Evolutionary conservation across 2,113 vertebrate genomes (phyloP).

Genomic region (Sigmodon hispidus): DNA sequence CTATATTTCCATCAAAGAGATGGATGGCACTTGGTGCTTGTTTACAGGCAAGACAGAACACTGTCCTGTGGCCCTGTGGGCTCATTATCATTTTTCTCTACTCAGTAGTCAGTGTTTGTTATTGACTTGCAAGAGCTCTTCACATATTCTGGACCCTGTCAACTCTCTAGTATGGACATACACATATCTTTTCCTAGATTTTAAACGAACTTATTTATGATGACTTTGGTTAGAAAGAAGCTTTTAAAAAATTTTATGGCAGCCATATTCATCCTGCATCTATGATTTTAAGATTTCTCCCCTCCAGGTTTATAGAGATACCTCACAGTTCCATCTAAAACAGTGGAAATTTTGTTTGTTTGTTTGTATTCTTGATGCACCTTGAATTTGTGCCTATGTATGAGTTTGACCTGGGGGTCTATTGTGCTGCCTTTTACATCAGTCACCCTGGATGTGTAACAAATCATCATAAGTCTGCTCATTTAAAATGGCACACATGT

Average conservation of each 20-base stretch:
- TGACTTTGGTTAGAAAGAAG: not conserved
- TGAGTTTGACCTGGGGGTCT: not conserved
- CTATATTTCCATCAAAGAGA: not conserved
- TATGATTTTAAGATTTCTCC: not conserved
- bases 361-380: not conserved
- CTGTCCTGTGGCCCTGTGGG: not conserved
- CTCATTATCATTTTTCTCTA: not conserved
- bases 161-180: not conserved
- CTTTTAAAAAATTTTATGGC: conserved; percentile 3
- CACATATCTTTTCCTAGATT: not conserved
- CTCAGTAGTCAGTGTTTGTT: not conserved
- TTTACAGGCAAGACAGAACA: not conserved
- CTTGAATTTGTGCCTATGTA: not conserved
- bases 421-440: not conserved
- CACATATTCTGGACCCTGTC: not conserved
- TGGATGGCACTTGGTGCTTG: no score
- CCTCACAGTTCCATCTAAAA: not conserved
- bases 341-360: not conserved
- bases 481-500: not conserved
- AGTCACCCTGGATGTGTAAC: not conserved
- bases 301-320: not conserved
- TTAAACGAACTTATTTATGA: not conserved
- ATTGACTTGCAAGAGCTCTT: conserved; percentile 34
- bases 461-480: not conserved
- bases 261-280: not conserved